These are phyloP conservation scores for Tinea trinotella DNA, from an alignment of 2,888 invertebrate species.

Conservation along the genomic window DNA sequence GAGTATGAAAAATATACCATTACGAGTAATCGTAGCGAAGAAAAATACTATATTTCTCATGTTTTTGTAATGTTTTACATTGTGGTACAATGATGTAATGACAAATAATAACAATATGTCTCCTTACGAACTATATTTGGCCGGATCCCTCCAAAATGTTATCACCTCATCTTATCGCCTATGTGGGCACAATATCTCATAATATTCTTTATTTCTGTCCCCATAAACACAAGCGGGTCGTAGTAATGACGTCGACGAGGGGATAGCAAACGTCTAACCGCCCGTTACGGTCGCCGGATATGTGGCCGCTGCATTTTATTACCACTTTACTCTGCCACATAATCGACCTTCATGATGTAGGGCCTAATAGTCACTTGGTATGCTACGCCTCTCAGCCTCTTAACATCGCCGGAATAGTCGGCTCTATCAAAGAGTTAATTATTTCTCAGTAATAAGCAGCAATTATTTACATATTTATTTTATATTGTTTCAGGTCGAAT, in stretches of 20 bases:
- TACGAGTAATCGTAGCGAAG: too few relatives aligned
- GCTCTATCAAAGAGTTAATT: slow-evolving; percentile 1
- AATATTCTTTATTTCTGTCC: slow-evolving; percentile 67
- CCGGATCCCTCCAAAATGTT: slow-evolving; percentile 45
- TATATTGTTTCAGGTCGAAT: slow-evolving; percentile 75
- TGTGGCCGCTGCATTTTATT: slow-evolving; percentile 73
- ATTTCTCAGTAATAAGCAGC: background rate
- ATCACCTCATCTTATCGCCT: slow-evolving; percentile 62
- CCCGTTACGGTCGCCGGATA: slow-evolving; percentile 64
- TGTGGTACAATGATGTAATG: background rate
- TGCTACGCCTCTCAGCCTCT: slow-evolving; percentile 28
- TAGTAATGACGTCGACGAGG: slow-evolving; percentile 62
- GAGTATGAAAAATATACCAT: background rate
- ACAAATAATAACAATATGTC: background rate
- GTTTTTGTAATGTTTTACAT: background rate
- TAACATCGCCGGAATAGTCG: background rate
- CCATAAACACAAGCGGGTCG: slow-evolving; percentile 68
- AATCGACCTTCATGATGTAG: slow-evolving; percentile 69
- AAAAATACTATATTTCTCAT: background rate
- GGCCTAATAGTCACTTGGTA: slow-evolving; percentile 57
- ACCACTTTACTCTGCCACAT: slow-evolving; percentile 71
- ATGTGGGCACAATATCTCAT: slow-evolving; percentile 44
- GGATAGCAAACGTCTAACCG: slow-evolving; percentile 57
- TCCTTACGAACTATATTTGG: slow-evolving; percentile 41
- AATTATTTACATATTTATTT: background rate